Percentiles rank a stretch among this genome's conserved stretches.
Conservation (phyloP, 2,888 invertebrate genomes). For the Erpobdella octoculata region DNA sequence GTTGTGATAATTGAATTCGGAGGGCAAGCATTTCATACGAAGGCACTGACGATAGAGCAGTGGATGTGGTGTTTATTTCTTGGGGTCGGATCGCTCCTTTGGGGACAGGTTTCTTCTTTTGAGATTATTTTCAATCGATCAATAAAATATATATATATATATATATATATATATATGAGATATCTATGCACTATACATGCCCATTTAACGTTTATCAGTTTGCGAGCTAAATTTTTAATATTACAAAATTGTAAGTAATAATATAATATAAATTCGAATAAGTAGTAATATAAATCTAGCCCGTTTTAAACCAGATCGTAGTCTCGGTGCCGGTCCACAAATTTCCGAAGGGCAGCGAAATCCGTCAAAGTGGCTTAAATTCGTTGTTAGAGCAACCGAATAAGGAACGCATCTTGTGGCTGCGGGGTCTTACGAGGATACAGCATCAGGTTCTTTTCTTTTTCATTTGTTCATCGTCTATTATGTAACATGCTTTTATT, state of each 20-base stretch:
- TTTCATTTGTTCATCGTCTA: no score
- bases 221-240: no score
- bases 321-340: neutral
- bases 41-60: slow-evolving; percentile 81
- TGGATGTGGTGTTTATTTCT: slow-evolving; percentile 98
- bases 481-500: no score
- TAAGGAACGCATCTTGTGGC: neutral
- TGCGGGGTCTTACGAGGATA: slow-evolving; percentile 1
- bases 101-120: slow-evolving; percentile 63
- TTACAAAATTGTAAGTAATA: no score
- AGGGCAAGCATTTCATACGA: slow-evolving; percentile 91
- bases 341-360: no score
- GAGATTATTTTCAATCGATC: no score
- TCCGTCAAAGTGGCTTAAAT: no score
- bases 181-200: no score
- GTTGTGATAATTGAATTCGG: slow-evolving; percentile 92
- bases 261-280: no score
- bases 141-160: no score
- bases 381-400: neutral
- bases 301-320: neutral
- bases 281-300: neutral
- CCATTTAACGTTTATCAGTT: no score
- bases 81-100: slow-evolving; percentile 87
- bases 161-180: no score
- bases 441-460: slow-evolving; percentile 20